Evolutionary conservation across 2,113 vertebrate genomes (phyloP).

Genomic region (Ammospiza caudacuta): DNA sequence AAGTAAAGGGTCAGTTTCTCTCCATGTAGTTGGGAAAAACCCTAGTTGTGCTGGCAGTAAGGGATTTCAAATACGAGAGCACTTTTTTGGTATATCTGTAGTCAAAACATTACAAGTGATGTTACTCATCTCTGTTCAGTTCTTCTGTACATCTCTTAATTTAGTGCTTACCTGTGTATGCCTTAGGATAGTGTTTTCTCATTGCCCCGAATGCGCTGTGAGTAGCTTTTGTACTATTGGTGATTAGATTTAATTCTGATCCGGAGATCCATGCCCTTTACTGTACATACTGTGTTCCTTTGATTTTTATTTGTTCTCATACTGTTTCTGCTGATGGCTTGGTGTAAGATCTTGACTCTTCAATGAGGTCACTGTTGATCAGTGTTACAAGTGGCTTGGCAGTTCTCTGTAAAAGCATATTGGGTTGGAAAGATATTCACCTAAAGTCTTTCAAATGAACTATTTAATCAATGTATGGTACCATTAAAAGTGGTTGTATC

Average conservation of each 20-base stretch:
- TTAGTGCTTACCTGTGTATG: conserved; percentile 73
- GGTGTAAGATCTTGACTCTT: conserved; percentile 79
- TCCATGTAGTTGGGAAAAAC: conserved; percentile 48
- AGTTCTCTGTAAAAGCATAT: conserved; percentile 82
- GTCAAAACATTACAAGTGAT: conserved; percentile 59
- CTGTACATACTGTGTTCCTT: conserved; percentile 81
- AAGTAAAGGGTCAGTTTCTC: conserved; percentile 70
- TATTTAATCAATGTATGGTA: conserved; percentile 88
- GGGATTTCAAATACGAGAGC: conserved; percentile 46
- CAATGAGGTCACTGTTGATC: conserved; percentile 84
- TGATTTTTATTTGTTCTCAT: conserved; percentile 79
- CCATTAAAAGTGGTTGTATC: conserved; percentile 91
- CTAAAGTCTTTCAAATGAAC: conserved; percentile 80
- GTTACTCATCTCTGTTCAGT: conserved; percentile 67
- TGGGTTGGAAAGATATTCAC: conserved; percentile 79
- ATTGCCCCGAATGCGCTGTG: conserved; percentile 71
- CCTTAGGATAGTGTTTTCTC: conserved; percentile 77
- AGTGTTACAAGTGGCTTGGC: conserved; percentile 85
- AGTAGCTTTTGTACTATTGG: conserved; percentile 84
- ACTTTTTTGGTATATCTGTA: conserved; percentile 66
- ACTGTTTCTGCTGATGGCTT: conserved; percentile 86
- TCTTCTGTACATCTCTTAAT: conserved; percentile 73
- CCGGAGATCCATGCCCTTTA: conserved; percentile 72
- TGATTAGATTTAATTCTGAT: conserved; percentile 76
- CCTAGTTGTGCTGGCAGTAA: conserved; percentile 46